phyloP scores from a whole-genome alignment of 53 echinoderm and acorn worm genomes.

The Luidia sarsii region DNA sequence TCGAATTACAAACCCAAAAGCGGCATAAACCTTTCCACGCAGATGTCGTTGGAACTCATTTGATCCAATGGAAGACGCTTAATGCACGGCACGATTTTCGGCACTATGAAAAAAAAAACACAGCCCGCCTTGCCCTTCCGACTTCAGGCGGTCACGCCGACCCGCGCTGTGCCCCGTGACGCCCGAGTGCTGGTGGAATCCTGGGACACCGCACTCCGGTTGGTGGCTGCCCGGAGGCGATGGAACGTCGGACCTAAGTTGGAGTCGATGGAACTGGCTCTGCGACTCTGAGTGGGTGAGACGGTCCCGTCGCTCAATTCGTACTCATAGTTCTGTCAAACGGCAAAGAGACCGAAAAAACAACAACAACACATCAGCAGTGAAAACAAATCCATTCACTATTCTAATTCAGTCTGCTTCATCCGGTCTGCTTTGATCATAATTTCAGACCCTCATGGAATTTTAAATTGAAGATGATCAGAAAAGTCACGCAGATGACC shows the following conservation, averaged over 20 bases:
- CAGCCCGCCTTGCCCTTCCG: no score
- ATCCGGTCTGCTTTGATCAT: no score
- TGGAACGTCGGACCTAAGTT: constrained; percentile 22
- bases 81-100: no score
- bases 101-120: not conserved
- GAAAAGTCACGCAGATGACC: no score
- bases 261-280: constrained; percentile 36
- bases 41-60: no score
- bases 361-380: not conserved
- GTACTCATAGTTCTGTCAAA: constrained; percentile 17
- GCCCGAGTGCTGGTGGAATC: constrained; percentile 32
- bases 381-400: no score
- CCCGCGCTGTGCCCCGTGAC: not conserved
- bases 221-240: constrained; percentile 9
- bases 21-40: no score
- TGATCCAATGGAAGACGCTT: no score
- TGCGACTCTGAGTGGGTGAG: constrained; percentile 29
- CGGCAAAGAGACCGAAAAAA: not conserved
- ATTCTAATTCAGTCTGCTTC: no score
- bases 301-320: constrained; percentile 34
- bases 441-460: no score
- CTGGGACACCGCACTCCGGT: constrained; percentile 23
- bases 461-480: no score
- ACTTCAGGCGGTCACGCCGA: constrained; percentile 26
- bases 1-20: no score